phyloP scores from a whole-genome alignment of 2,113 vertebrate genomes.

The Daboia siamensis region DNA sequence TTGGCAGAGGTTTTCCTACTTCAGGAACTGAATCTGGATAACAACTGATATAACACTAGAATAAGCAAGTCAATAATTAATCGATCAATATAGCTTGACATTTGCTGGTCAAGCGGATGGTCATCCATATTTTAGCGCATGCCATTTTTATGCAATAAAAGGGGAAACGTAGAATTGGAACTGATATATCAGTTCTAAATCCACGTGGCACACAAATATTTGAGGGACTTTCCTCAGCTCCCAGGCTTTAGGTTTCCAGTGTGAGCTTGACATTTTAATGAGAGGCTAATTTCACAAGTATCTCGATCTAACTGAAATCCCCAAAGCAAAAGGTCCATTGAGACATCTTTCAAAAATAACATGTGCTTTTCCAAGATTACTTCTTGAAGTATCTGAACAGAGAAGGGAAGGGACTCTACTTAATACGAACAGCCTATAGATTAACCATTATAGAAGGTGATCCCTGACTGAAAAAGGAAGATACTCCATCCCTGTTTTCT shows the following conservation, averaged over 20 bases:
- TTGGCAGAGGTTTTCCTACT: neutral
- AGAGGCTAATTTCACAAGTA: neutral
- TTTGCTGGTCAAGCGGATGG: neutral
- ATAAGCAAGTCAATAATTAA: neutral
- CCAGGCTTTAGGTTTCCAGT: neutral
- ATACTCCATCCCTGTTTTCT: neutral
- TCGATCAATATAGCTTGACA: neutral
- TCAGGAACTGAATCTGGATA: neutral
- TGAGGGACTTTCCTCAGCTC: neutral
- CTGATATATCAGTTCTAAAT: neutral
- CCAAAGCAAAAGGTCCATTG: neutral
- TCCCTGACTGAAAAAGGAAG: neutral
- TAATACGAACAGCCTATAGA: neutral
- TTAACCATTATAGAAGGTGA: neutral
- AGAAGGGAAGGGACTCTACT: neutral
- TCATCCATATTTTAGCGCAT: neutral
- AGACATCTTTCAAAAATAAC: neutral
- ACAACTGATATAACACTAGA: neutral
- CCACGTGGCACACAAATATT: neutral
- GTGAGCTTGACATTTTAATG: neutral
- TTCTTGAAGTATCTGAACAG: neutral
- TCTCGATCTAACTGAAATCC: neutral
- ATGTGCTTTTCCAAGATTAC: neutral
- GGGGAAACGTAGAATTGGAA: neutral
- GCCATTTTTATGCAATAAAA: too few relatives aligned